A percentile compares a stretch with the other conserved stretches of the same genome.
Evolutionary conservation across 1,140 invertebrate species (phyloP).

Genomic region (Heliconius hermathena): DNA sequence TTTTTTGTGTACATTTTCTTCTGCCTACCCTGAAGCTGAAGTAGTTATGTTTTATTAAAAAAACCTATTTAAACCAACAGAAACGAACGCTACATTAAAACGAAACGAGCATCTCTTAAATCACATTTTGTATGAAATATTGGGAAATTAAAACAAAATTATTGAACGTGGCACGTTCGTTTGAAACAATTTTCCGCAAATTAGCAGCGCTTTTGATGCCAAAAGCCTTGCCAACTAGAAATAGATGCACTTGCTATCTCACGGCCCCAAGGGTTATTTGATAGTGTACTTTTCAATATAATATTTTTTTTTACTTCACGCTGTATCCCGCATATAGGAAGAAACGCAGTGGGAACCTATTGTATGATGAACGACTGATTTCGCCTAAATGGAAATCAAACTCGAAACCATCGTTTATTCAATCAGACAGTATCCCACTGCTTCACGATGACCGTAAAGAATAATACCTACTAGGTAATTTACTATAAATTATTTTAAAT

Average conservation of each 20-base stretch:
- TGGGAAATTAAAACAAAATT: conserved; percentile 5
- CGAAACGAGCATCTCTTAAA: background rate
- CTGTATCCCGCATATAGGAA: background rate
- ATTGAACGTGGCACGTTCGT: conserved; percentile 17
- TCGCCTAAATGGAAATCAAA: no score
- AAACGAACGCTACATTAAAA: no score
- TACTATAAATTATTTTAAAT: no score
- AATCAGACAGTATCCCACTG: no score
- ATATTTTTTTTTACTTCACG: background rate
- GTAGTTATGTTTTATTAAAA: background rate
- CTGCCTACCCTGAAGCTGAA: no score
- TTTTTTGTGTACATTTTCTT: no score
- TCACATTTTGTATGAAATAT: conserved; percentile 10
- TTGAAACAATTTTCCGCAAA: conserved; percentile 27
- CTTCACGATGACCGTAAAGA: no score
- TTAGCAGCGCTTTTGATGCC: conserved; percentile 33
- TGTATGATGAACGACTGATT: background rate
- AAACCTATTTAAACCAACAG: background rate
- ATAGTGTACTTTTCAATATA: background rate
- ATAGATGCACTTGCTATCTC: conserved; percentile 49
- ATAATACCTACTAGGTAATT: no score
- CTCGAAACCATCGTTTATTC: no score
- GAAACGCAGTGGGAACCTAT: background rate
- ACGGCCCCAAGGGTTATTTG: conserved; percentile 40
- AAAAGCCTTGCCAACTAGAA: conserved; percentile 49